Percentiles rank a stretch among this genome's conserved stretches.
Evolutionary conservation across 2,797 vertebrate genomes (phyloP).

Genomic region (Psittacula echo): DNA sequence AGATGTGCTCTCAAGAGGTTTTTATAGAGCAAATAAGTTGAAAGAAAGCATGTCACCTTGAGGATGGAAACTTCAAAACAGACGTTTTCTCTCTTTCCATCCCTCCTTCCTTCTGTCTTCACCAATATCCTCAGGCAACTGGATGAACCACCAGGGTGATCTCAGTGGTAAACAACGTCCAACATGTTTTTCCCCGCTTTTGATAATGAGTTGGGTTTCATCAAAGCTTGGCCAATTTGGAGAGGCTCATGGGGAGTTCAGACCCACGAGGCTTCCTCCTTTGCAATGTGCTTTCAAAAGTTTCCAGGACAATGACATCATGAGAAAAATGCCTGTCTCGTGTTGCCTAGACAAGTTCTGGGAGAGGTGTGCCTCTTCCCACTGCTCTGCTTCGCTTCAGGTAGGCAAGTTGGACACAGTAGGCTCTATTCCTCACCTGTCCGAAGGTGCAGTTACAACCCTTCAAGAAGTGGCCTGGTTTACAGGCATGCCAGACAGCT

Average conservation of each 20-base stretch:
- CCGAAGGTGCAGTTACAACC: background rate
- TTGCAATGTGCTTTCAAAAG: conserved; percentile 58
- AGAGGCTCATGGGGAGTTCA: conserved; percentile 55
- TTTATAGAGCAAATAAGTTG: conserved; percentile 48
- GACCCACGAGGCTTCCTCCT: conserved; percentile 54
- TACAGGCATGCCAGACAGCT: background rate
- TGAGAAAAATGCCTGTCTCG: conserved; percentile 59
- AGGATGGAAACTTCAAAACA: conserved; percentile 77
- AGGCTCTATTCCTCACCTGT: background rate
- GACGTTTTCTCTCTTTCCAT: conserved; percentile 50
- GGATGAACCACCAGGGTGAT: conserved; percentile 75
- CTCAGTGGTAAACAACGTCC: conserved; percentile 77
- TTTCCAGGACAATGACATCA: conserved; percentile 71
- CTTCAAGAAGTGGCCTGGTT: background rate
- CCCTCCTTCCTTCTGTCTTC: conserved; percentile 68
- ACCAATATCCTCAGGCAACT: conserved; percentile 77
- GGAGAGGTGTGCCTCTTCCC: conserved; percentile 13
- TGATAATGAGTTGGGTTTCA: conserved; percentile 69
- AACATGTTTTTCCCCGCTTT: conserved; percentile 65
- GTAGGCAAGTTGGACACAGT: background rate
- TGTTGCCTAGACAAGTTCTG: conserved; percentile 42
- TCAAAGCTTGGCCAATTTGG: conserved; percentile 70
- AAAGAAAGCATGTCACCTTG: conserved; percentile 75
- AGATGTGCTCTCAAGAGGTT: conserved; percentile 38
- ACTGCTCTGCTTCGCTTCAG: background rate